Evolutionary conservation across 2,888 invertebrate genomes (phyloP), one percentile per base, ranked within the genome.

Genomic region (Aleiodes alternator): DNA sequence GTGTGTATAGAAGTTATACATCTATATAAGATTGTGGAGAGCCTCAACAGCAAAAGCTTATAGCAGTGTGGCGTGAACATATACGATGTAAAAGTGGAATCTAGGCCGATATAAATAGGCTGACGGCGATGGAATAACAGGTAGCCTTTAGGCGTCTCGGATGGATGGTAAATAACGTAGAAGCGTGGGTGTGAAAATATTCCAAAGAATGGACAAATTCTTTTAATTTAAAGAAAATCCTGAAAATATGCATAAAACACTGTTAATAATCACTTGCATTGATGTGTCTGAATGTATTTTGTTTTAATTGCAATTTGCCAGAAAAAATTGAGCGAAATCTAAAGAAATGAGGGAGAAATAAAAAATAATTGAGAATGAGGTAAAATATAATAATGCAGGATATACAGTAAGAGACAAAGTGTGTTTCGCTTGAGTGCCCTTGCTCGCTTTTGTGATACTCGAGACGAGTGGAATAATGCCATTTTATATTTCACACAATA

Each of bases 81-180:
- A 76, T 72, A 79, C 83, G 84, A 85, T 86, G 86, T 86, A 87
- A 88, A 87, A 86, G 87, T 85, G 88, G 88, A 88, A 89, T 88
- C 86, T 88, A 88, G 88, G 89, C 87, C 89, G 86, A 88, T 88
- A 88, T 88, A 89, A 88, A 88, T 89, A 89, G 88, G 88, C 86
- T 87, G 86, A 84, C 83, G 85, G 84, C 83, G 82, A 84, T 82
- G 84, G 84, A 86, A 88, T 88, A 88, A 88, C 88, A 88, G 88
- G 88, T 88, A 88, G 87, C 86, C 85, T 87, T 87, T 81, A 55
- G 79, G 77, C 78, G 77, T 78, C 74, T 78, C 77, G 76, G 78
- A 72, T 68, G 74, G 76, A 68, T 76, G 72, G 77, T 75, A 78
- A 79, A 79, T 79, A 78, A 75, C 72, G 73, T 74, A 78, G 79